Base-by-base conservation (phyloP, 2,888 invertebrate genomes). In the Heliconius hortense region DNA sequence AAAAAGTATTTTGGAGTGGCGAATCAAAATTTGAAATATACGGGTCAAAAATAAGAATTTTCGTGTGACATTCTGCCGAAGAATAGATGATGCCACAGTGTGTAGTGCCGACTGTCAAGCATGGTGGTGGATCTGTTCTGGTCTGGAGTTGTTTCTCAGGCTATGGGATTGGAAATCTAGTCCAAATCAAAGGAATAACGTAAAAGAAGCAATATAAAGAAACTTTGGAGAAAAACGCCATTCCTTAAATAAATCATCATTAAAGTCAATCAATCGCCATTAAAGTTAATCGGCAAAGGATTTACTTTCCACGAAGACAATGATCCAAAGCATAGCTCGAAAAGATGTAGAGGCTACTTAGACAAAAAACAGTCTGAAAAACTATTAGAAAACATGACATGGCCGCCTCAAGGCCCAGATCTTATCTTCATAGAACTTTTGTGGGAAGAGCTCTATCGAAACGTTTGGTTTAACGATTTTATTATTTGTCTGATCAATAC, bases 11-110 rank as follows among this genome's bases (percentile, higher is more conserved):
- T 28, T 31, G 48, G n/a, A n/a, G n/a, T 60, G 31, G 35, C 31
- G 5, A 64, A 63, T 72, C n/a, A 4, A 48, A 72, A 31, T 64
- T 64, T 31, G 43, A 64, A 31, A 35, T 63, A 31, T 72, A 63
- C 13, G 72, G 28, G 11, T 72, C 31, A 48, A 63, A 53, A 28
- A 59, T 48, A 72, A 72, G 62, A 63, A 60, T 71, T 39, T 60
- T 60, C 24, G 39, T 60, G 11, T 13, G 60, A 43, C 59, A 35
- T 59, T 31, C 28, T 21, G 39, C 35, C 21, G 4, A 15, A 15
- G 43, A 15, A 15, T 1, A 35, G 31, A 31, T 64, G 10, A 10
- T 64, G 21, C 31, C 31, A 31, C 8, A 8, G 31, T 31, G 31
- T 8, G 8, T 31, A 31, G 31, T 31, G 8, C 31, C 66, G 7